These are phyloP conservation scores for Aelia acuminata DNA, from an alignment of 2,888 invertebrate genomes.

Conservation along the genomic window DNA sequence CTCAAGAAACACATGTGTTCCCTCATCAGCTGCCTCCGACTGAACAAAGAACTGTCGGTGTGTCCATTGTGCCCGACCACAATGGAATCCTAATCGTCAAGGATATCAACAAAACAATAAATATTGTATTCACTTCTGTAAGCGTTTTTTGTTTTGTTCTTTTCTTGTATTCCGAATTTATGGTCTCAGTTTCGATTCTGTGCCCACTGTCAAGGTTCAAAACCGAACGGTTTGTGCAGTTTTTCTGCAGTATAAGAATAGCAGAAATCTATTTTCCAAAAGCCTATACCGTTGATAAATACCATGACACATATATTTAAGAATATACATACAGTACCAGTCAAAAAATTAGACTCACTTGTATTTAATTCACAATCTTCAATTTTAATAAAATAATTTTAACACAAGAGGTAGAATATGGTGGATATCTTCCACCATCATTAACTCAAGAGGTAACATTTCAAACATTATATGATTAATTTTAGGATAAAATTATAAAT, in stretches of 20 bases:
- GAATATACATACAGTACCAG: no score
- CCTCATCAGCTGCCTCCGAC: constrained; percentile 7
- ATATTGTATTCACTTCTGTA: constrained; percentile 17
- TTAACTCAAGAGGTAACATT: no score
- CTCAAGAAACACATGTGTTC: background rate
- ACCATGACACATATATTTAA: no score
- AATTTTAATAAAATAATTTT: no score
- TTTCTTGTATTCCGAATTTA: background rate
- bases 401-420: no score
- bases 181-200: background rate
- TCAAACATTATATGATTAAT: no score
- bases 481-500: no score
- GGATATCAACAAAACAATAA: constrained; percentile 37
- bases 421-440: no score
- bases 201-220: background rate
- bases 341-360: no score
- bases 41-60: background rate
- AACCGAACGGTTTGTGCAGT: background rate
- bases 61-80: background rate
- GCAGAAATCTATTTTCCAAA: no score
- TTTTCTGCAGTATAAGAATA: background rate
- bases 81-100: constrained; percentile 41
- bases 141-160: background rate
- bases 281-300: no score
- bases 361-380: no score